Conservation (phyloP, 2,888 invertebrate species). For the Hymenopus coronatus region DNA sequence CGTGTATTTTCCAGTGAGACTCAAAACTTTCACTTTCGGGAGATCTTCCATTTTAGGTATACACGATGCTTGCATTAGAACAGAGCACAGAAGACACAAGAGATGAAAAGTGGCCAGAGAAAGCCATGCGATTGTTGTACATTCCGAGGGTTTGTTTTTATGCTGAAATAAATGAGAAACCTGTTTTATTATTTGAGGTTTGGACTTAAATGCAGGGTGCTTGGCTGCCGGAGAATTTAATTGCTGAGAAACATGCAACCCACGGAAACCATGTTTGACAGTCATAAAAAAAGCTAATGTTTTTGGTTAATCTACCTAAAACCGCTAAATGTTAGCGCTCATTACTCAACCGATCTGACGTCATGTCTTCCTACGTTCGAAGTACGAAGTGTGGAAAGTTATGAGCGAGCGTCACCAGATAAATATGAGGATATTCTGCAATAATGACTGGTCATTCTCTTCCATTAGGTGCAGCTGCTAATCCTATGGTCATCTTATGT, state of each 20-base stretch:
- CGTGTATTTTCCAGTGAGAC: too few species aligned
- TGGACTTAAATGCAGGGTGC: not conserved
- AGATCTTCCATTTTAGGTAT: too few species aligned
- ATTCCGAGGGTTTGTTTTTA: too few species aligned
- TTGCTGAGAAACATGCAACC: not conserved
- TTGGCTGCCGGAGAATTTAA: not conserved
- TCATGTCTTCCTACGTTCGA: not conserved
- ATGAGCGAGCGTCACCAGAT: not conserved
- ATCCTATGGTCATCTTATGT: not conserved
- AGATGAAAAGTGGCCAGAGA: too few species aligned
- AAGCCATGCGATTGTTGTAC: too few species aligned
- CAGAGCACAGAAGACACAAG: too few species aligned
- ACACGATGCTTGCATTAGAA: too few species aligned
- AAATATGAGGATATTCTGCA: not conserved
- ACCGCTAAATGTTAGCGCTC: too few species aligned
- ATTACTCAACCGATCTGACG: not conserved
- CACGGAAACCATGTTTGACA: not conserved
- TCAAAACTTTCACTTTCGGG: too few species aligned
- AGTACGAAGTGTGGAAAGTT: not conserved
- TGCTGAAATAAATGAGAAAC: too few species aligned
- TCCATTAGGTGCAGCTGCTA: not conserved
- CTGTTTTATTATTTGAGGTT: not conserved
- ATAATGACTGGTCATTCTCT: not conserved
- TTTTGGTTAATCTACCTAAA: too few species aligned
- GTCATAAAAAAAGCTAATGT: not conserved